phyloP scores from a whole-genome alignment of 2,888 invertebrate genomes.

The Elysia crispata region DNA sequence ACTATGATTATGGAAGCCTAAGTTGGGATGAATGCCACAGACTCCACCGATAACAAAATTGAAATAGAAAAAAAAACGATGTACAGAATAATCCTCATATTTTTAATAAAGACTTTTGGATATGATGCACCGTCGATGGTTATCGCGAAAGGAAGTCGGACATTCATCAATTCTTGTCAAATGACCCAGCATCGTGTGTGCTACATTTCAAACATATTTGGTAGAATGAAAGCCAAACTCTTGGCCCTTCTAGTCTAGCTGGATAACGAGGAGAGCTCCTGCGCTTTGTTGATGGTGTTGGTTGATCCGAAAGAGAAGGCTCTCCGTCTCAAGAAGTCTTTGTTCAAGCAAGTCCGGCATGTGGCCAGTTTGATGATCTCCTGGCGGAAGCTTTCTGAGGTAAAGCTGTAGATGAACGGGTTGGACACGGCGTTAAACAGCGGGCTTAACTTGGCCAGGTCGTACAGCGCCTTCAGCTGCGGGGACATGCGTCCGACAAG shows the following conservation, averaged over 20 bases:
- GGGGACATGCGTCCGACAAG: slow-evolving; percentile 54
- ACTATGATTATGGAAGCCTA: no score
- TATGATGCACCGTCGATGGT: no score
- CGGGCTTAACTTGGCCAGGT: slow-evolving; percentile 62
- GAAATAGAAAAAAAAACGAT: no score
- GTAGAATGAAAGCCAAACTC: no score
- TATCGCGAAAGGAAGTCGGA: no score
- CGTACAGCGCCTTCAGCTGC: slow-evolving; percentile 57
- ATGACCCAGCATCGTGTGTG: no score
- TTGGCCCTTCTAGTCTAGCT: background rate
- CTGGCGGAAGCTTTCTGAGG: slow-evolving; percentile 62
- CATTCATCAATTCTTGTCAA: no score
- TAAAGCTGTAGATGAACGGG: slow-evolving; percentile 70
- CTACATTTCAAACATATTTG: no score
- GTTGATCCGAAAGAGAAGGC: slow-evolving; percentile 21
- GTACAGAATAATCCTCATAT: no score
- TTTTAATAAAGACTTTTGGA: no score
- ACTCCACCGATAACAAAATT: no score
- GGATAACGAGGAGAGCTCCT: slow-evolving; percentile 49
- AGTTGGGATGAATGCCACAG: no score
- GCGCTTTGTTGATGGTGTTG: slow-evolving; percentile 27
- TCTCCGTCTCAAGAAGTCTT: slow-evolving; percentile 32
- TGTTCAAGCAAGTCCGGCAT: slow-evolving; percentile 29
- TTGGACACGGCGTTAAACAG: slow-evolving; percentile 66
- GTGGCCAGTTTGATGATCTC: slow-evolving; percentile 52